Base-by-base conservation (phyloP, 2,113 vertebrate genomes). In the Paralichthys olivaceus region DNA sequence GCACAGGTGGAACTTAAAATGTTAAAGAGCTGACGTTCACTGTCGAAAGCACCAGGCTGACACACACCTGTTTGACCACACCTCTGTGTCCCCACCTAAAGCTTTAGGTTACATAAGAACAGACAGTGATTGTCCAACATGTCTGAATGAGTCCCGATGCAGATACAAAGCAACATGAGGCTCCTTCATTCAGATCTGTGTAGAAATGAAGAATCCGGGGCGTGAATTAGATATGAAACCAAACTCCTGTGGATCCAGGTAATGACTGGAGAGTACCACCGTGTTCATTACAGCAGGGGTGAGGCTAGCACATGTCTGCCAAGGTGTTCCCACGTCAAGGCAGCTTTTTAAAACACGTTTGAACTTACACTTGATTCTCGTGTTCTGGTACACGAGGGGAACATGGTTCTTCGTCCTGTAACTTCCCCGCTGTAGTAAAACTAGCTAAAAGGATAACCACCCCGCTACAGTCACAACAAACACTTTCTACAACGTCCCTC, bases 41-140 rank as follows among this genome's bases (percentile, higher is more conserved):
- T 15, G 57, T 67, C 28, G 2, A 28, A 71, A 68, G 23, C 68
- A 70, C 6, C 8, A 25, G n/a, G 69, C 66, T 54, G 66, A 84
- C 75, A 87, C 81, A 81, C 84, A 91, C 89, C 90, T 88, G 90
- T 78, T 23, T 72, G 78, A 85, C 83, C 82, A 87, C 88, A 92
- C 88, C 84, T 86, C 32, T 68, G 61, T 51, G 73, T 45, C 65
- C 70, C 58, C 57, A 75, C 77, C 82, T 83, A 57, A 45, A 73
- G 59, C 5, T 63, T 83, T 29, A 25, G 37, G 72, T 81, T 83
- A 72, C 74, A 75, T 68, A 84, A 83, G 26, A 65, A 40, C 23
- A 51, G 2, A 19, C 20, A 28, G 19, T 7, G 29, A 49, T 25
- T 32, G 45, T 32, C n/a, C 11, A 8, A 47, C 14, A 17, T 5